Evolutionary conservation across 2,113 vertebrate species (phyloP).

Genomic region (Hystrix brachyura): DNA sequence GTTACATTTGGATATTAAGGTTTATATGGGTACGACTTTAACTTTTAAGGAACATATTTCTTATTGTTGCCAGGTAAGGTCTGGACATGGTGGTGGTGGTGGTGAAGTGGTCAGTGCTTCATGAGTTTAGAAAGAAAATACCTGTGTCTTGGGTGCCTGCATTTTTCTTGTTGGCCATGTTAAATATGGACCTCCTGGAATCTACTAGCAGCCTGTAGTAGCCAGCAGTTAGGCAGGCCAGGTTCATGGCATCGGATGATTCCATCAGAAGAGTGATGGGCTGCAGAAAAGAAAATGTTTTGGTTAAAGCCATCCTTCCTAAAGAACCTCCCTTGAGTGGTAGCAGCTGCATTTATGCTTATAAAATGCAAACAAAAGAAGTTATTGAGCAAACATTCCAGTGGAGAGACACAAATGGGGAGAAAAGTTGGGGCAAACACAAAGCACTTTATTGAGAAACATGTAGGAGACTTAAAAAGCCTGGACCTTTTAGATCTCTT

Average conservation of each 20-base stretch:
- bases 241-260: conserved; percentile 98
- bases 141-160: conserved; percentile 89
- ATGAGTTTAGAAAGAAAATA: conserved; percentile 79
- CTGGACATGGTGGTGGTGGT: background rate
- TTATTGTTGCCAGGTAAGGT: background rate
- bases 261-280: conserved; percentile 99
- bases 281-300: conserved; percentile 86
- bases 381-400: background rate
- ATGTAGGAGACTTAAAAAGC: conserved; percentile 13
- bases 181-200: conserved; percentile 98
- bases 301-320: conserved; percentile 76
- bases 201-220: conserved; percentile 98
- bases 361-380: conserved; percentile 34
- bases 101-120: background rate
- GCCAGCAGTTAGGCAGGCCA: conserved; percentile 98
- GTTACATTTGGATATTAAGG: background rate
- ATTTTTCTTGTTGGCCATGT: conserved; percentile 96
- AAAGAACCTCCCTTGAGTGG: conserved; percentile 23
- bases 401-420: background rate
- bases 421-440: background rate
- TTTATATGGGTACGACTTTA: background rate
- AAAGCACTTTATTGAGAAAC: background rate
- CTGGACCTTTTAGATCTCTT: conserved; percentile 20
- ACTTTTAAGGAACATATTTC: background rate
- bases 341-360: background rate